These are phyloP conservation scores for Pangasianodon hypophthalmus DNA, from an alignment of 2,113 vertebrate genomes.

Conservation along the genomic window DNA sequence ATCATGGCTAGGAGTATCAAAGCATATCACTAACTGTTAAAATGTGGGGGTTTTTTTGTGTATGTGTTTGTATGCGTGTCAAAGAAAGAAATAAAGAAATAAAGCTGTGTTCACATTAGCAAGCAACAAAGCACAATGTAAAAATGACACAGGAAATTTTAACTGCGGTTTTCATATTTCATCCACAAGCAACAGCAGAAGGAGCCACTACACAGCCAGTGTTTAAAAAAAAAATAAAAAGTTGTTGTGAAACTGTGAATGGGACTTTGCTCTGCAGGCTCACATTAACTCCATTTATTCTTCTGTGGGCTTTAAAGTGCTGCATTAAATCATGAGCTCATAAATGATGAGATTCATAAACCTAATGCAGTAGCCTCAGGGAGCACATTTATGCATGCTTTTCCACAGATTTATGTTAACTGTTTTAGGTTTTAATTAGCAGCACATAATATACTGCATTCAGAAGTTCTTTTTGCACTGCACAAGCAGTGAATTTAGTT, in stretches of 20 bases:
- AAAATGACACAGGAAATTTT: background rate
- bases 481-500: background rate
- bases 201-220: background rate
- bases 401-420: conserved; percentile 15
- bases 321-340: conserved; percentile 10
- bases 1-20: conserved; percentile 85
- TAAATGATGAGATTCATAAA: conserved; percentile 9
- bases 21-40: conserved; percentile 85
- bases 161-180: background rate
- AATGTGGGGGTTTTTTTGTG: conserved; percentile 35
- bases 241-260: background rate
- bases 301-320: conserved; percentile 3
- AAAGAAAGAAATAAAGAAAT: too few relatives aligned
- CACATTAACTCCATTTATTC: background rate
- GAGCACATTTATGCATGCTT: background rate
- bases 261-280: background rate
- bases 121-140: background rate
- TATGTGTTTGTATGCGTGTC: conserved; percentile 47
- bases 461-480: background rate
- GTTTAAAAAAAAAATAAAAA: background rate
- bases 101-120: too few relatives aligned
- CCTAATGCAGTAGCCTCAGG: conserved; percentile 7
- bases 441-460: conserved; percentile 16
- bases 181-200: background rate
- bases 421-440: conserved; percentile 36